phyloP scores from a whole-genome alignment of 2,888 invertebrate species.

The Dynastes tityus region DNA sequence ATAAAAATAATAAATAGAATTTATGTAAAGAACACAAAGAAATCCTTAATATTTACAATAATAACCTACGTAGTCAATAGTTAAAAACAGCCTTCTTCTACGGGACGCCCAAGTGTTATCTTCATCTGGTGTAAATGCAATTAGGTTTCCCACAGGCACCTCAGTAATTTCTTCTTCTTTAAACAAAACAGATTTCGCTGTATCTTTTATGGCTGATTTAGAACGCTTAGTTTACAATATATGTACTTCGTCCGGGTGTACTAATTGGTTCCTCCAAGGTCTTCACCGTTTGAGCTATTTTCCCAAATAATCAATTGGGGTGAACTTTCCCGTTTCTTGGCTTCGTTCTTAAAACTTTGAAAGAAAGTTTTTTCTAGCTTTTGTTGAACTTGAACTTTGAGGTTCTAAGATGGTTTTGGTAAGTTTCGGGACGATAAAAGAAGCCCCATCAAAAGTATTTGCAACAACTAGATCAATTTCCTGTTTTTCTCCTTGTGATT shows the following conservation, averaged over 20 bases:
- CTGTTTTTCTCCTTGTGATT: slow-evolving; percentile 44
- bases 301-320: slow-evolving; percentile 63
- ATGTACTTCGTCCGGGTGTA: slow-evolving; percentile 49
- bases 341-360: too few relatives aligned
- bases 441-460: slow-evolving; percentile 33
- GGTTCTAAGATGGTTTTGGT: neutral
- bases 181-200: slow-evolving; percentile 52
- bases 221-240: slow-evolving; percentile 37
- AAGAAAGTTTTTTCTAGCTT: too few relatives aligned
- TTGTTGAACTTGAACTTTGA: neutral
- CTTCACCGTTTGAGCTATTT: slow-evolving; percentile 60
- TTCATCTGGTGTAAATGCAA: slow-evolving; percentile 21
- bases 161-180: slow-evolving; percentile 35
- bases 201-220: slow-evolving; percentile 34
- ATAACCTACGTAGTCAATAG: too few relatives aligned
- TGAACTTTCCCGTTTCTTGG: slow-evolving; percentile 55
- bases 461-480: slow-evolving; percentile 18
- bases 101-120: neutral
- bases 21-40: neutral
- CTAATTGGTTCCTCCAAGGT: slow-evolving; percentile 38
- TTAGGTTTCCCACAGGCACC: slow-evolving; percentile 26
- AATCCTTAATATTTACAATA: too few relatives aligned
- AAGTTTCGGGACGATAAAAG: too few relatives aligned
- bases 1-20: neutral
- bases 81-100: slow-evolving; percentile 15